A percentile compares a stretch with the other conserved stretches of the same genome.
Conservation (phyloP, 2,888 invertebrate species). For the Synanthedon formicaeformis region DNA sequence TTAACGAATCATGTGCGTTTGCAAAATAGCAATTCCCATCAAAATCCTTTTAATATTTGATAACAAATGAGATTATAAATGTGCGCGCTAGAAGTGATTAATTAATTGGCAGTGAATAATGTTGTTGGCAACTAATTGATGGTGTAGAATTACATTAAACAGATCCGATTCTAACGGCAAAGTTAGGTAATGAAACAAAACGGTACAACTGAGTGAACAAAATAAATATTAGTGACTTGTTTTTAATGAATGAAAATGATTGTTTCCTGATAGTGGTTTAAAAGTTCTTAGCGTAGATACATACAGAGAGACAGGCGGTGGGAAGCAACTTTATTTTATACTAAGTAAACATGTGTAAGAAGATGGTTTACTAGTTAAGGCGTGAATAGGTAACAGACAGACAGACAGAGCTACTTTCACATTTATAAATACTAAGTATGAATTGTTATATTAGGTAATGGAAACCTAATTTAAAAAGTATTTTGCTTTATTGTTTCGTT, state of each 20-base stretch:
- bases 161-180: constrained; percentile 1
- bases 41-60: not conserved
- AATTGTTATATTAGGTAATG: not conserved
- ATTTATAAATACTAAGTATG: too few species aligned
- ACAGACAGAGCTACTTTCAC: too few species aligned
- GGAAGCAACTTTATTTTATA: too few species aligned
- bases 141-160: constrained; percentile 30
- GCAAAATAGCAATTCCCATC: not conserved
- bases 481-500: not conserved
- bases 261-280: not conserved
- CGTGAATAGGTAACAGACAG: too few species aligned
- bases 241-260: not conserved
- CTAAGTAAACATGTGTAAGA: too few species aligned
- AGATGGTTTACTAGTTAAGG: too few species aligned
- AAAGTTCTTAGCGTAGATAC: too few species aligned
- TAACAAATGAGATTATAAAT: not conserved
- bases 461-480: not conserved
- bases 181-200: not conserved
- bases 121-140: constrained; percentile 27
- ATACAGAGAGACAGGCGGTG: too few species aligned
- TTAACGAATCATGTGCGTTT: constrained; percentile 5
- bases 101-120: constrained; percentile 17
- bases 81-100: constrained; percentile 3
- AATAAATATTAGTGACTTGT: too few species aligned
- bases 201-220: not conserved